Base-by-base conservation (phyloP, 2,888 invertebrate species). In the Empis livida region DNA sequence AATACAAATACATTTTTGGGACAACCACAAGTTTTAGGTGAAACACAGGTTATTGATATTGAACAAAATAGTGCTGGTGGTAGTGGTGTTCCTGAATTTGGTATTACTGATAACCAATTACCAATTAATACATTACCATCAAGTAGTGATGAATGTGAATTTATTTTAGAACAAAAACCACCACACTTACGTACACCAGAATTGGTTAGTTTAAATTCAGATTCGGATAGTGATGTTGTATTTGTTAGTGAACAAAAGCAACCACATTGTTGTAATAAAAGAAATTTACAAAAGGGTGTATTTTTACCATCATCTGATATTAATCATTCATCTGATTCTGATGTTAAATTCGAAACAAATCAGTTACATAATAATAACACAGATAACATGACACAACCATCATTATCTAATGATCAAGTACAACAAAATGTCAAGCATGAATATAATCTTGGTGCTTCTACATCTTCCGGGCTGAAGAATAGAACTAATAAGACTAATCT, bases 101-200 rank as follows among this genome's bases (percentile, higher is more conserved):
- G 23, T 27, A 27, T 5, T 8, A 39, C 5, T 39, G 39, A 39
- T 39, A 17, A 39, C 5, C 17, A 10, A 39, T 13, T 39, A 39
- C 17, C 39, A 27, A 27, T 27, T 6, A 27, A 27, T 27, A 8
- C 23, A 6, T 5, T 27, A 27, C 56, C 60, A 44, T 57, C 61
- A 38, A 65, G 63, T 9, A 61, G 61, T 9, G 68, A 67, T 49
- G 68, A 67, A 39, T 68, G 68, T 47, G 61, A 66, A 46, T 68
- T 70, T 52, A 67, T 70, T 6, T 51, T 66, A 31, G 69, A 67
- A 50, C 64, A 61, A 11, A 70, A 70, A 51, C 65, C 69, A 6
- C 70, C 70, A 10, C 69, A 70, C 50, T 52, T 69, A 46, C 61
- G 70, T n/a, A 70, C 70, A 2, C 69, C 69, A 1, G 70, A 69